phyloP scores from a whole-genome alignment of 2,888 invertebrate genomes.

The Keiferia lycopersicella region DNA sequence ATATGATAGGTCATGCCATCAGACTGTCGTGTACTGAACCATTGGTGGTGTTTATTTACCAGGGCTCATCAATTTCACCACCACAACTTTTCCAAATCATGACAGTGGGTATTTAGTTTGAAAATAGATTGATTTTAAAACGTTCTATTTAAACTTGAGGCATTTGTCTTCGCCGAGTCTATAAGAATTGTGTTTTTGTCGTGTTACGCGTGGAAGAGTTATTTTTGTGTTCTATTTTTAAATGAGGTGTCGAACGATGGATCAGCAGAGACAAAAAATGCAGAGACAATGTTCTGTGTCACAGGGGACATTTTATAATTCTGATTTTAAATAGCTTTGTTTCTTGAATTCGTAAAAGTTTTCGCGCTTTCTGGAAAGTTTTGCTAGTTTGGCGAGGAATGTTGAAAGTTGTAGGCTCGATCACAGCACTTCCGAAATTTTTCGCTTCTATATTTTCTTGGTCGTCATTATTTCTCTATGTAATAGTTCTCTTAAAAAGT shows the following conservation, averaged over 20 bases:
- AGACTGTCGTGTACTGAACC: neutral
- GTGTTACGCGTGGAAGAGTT: slow-evolving; percentile 51
- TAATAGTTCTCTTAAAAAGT: too few relatives aligned
- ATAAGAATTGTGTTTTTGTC: slow-evolving; percentile 58
- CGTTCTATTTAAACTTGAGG: slow-evolving; percentile 55
- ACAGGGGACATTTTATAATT: slow-evolving; percentile 18
- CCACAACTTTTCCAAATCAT: slow-evolving; percentile 7
- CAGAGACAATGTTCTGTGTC: slow-evolving; percentile 50
- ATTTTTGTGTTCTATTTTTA: slow-evolving; percentile 57
- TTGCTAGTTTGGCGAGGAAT: too few relatives aligned
- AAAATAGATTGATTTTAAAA: slow-evolving; percentile 42
- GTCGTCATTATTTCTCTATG: neutral
- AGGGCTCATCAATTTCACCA: slow-evolving; percentile 12
- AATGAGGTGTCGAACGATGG: slow-evolving; percentile 58
- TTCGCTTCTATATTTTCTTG: too few relatives aligned
- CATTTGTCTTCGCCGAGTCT: slow-evolving; percentile 58
- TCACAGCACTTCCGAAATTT: too few relatives aligned
- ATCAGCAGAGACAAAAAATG: slow-evolving; percentile 35
- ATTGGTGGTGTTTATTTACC: neutral
- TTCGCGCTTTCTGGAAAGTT: too few relatives aligned
- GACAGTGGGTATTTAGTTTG: slow-evolving; percentile 14
- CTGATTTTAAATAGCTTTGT: too few relatives aligned
- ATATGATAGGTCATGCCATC: neutral
- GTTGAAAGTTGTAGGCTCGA: too few relatives aligned
- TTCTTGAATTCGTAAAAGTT: too few relatives aligned